Conservation (phyloP, 2,797 vertebrate species). For the Pitangus sulphuratus region DNA sequence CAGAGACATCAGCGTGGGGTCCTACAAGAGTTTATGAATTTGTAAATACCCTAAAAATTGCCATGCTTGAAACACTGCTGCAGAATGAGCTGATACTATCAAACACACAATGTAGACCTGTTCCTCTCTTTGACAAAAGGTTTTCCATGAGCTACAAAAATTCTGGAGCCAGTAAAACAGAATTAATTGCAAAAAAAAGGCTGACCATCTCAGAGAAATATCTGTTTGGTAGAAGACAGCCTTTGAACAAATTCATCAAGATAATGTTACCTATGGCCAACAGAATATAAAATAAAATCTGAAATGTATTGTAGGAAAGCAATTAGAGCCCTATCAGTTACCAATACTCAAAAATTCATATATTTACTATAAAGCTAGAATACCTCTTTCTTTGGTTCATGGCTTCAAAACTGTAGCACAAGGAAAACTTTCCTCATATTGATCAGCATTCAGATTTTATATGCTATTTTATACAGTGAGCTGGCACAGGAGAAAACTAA, state of each 20-base stretch:
- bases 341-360: background rate
- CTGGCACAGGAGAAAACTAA: background rate
- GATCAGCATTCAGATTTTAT: background rate
- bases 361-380: background rate
- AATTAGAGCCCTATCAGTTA: background rate
- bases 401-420: background rate
- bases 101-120: background rate
- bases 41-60: background rate
- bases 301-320: background rate
- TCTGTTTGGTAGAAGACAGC: background rate
- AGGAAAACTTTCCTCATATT: background rate
- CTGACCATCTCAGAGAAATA: background rate
- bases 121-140: background rate
- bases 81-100: background rate
- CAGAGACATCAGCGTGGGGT: background rate
- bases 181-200: background rate
- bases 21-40: background rate
- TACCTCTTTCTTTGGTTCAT: background rate
- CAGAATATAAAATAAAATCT: background rate
- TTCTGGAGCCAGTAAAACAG: background rate
- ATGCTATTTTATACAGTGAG: background rate
- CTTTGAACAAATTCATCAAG: background rate
- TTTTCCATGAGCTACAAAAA: background rate
- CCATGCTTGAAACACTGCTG: background rate
- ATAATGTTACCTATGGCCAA: background rate